Evolutionary conservation across 2,888 invertebrate genomes (phyloP), one percentile per base, ranked within the genome.

Genomic region (Sicus ferrugineus): DNA sequence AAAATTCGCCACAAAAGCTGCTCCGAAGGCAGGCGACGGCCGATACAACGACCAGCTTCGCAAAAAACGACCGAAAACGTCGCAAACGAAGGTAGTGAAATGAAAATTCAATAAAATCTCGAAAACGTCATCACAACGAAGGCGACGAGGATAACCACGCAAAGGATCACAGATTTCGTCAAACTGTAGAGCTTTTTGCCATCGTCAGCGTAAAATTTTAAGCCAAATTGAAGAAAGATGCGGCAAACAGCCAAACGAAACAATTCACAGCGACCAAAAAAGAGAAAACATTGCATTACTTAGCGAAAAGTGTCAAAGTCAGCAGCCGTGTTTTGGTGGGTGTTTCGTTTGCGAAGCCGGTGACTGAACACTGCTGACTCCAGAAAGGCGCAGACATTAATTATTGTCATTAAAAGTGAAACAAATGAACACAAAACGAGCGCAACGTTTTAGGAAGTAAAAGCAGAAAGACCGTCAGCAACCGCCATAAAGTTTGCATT

Each of bases 31-130:
- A n/a, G n/a, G n/a, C n/a, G n/a, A n/a, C n/a, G n/a, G n/a, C n/a
- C n/a, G n/a, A n/a, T n/a, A n/a, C n/a, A n/a, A n/a, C n/a, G n/a
- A n/a, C n/a, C n/a, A 42, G 5, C 23, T 14, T 21, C 28, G 30
- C 3, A 38, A 21, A 54, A 66, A 56, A 66, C 19, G 30, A 26
- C 19, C 6, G 26, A 52, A 65, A 65, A 64, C 19, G n/a, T 65
- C 54, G 38, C 9, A 54, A 26, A 38, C 23, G 34, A 42, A 30
- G 30, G 21, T 30, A 50, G 46, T 59, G 31, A 59, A 67, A 59
- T 67, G 67, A 67, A 67, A 67, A 67, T 67, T 59, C 67, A 67
- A 59, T 67, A 30, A 58, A 48, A 67, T 46, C 26, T 66, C 46
- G 59, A 34, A 59, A 16, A 58, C 56, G 46, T 56, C 46, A 38